Evolutionary conservation across 2,797 vertebrate species (phyloP), one percentile per base, ranked within the genome.

Genomic region (Coregonus sp.): DNA sequence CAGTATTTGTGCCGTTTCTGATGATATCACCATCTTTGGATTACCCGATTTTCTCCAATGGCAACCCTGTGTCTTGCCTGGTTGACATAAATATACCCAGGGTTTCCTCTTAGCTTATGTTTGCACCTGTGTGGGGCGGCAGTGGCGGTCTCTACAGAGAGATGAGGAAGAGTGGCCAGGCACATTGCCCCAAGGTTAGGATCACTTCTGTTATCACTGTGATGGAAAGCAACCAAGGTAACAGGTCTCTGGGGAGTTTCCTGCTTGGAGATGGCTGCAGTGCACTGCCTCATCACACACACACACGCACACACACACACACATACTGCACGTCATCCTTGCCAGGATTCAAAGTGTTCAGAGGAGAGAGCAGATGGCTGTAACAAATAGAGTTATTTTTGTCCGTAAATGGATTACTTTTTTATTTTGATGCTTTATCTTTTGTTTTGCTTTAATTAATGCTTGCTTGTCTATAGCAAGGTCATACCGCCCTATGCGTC

Each of bases 201-300:
- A 86, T 80, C 16, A 75, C 76, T 86, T 86, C 81, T 85, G 85
- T 80, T 81, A 78, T 83, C 66, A 78, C 77, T 87, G 91, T 91
- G 88, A 90, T 93, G 93, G 92, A 94, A 94, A 93, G 90, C 87
- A 88, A 85, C 93, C 87, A 93, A 80, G 92, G 93, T 85, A 93
- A 95, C 92, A 67, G 66, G 73, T 88, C 93, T 87, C 88, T 54
- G 7, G 89, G 89, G 90, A 76, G 70, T 59, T 79, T 70, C 33
- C 65, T 82, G 79, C 86, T 88, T 81, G 74, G 87, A 82, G 79
- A 65, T 82, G 82, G 78, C 75, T 84, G 82, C 85, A 86, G 74
- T 25, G 15, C 65, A 18, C 40, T 51, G n/a, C n/a, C 37, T 47
- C 40, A 47, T 0, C n/a, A 61, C 56, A 61, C 6, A 61, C 59